Evolutionary conservation across 2,797 vertebrate species (phyloP).

Genomic region (Mareca penelope): DNA sequence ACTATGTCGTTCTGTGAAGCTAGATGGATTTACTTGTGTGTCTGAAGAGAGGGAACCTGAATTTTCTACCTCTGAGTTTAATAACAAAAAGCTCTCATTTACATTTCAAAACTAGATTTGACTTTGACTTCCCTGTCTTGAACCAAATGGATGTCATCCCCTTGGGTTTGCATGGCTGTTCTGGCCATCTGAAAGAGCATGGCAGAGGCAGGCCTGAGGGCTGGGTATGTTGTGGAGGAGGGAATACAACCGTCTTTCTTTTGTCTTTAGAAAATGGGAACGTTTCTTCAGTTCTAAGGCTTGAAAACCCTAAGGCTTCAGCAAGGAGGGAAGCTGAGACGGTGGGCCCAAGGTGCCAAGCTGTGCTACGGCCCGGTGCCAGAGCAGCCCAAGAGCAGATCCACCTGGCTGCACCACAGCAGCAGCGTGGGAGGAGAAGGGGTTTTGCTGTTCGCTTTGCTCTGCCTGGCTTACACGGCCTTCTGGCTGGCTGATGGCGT

Average conservation of each 20-base stretch:
- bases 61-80: neutral
- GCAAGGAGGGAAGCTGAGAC: neutral
- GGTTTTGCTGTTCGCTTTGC: neutral
- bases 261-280: neutral
- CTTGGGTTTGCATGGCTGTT: neutral
- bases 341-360: neutral
- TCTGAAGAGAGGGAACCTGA: neutral
- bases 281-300: neutral
- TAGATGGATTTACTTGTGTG: neutral
- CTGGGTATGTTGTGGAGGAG: neutral
- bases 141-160: neutral
- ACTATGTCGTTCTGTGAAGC: neutral
- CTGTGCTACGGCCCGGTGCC: fast-evolving
- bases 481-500: neutral
- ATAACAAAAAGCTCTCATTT: neutral
- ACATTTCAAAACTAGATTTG: neutral
- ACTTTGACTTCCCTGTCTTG: neutral
- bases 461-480: neutral
- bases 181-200: neutral
- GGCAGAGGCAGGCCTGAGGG: neutral
- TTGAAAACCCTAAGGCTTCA: neutral
- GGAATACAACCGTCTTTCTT: neutral
- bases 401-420: neutral
- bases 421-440: neutral
- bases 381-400: neutral